Evolutionary conservation across 2,888 invertebrate species (phyloP), one percentile per base, ranked within the genome.

Genomic region (Tridacna crocea): DNA sequence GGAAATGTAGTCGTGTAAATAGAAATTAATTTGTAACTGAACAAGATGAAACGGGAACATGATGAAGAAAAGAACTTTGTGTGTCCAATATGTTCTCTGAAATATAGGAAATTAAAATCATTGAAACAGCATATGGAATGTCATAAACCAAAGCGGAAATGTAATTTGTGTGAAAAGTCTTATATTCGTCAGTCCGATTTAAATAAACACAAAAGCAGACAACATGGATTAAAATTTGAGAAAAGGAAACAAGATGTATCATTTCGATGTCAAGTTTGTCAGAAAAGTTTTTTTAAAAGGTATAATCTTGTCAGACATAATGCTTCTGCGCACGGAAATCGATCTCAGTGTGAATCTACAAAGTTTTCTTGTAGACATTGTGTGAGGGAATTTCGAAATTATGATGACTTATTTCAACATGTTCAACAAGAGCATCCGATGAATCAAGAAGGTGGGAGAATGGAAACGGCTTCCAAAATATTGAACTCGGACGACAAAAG

Each of bases 61-160:
- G 66, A 36, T 27, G 17, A 66, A 11, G 10, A 66, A 19, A 17
- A 6, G 46, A 6, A 26, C 46, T 66, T 27, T 46, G 46, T 36
- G 19, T 79, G 75, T 26, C 0, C 61, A 13, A 61, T 66, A n/a
- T 66, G 75, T 65, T 75, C 47, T 58, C 66, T 66, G 24, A 24
- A 68, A 55, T 75, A 66, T 24, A 75, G 55, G 26, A 75, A 61
- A 27, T 19, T 15, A 12, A 55, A 55, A 51, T 24, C 77, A 61
- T 61, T 70, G 27, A 77, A 77, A 70, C 58, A 36, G 24, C 77
- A 77, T 61, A 60, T 58, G 70, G 26, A 70, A 72, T 70, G 24
- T 47, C 77, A 77, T 36, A 22, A 70, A 26, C n/a, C 46, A n/a
- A 68, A 68, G 36, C 60, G 48, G 15, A 77, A 77, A 60, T 70